Evolutionary conservation across 2,888 invertebrate genomes (phyloP).

Genomic region (Germaria angustata): DNA sequence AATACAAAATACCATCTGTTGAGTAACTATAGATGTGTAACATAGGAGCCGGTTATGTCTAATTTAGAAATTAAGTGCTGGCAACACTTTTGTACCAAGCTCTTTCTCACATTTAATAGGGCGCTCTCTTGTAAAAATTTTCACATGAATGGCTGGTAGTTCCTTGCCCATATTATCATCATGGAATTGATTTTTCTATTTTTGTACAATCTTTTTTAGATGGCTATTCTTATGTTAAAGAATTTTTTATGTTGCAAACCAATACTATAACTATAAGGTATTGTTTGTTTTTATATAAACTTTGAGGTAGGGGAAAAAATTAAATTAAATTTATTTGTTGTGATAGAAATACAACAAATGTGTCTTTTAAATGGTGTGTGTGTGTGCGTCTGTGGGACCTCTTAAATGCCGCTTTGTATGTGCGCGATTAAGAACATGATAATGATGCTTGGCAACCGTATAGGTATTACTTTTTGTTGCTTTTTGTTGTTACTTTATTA

Average conservation of each 20-base stretch:
- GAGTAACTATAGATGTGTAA: too few species aligned
- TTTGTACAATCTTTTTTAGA: conserved; percentile 56
- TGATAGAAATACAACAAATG: conserved; percentile 53
- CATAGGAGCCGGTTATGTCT: not conserved
- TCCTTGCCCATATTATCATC: conserved; percentile 58
- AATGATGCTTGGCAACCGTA: conserved; percentile 56
- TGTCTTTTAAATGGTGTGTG: not conserved
- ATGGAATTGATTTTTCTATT: conserved; percentile 70
- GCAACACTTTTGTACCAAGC: not conserved
- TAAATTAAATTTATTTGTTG: conserved; percentile 42
- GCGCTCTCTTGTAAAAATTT: conserved; percentile 10
- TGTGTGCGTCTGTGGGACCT: conserved; percentile 20
- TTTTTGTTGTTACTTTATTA: conserved; percentile 55
- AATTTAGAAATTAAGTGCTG: not conserved
- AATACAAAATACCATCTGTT: too few species aligned
- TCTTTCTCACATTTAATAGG: not conserved
- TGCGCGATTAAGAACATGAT: conserved; percentile 51
- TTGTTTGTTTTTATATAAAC: conserved; percentile 16
- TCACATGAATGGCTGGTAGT: conserved; percentile 55
- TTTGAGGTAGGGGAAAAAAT: conserved; percentile 9
- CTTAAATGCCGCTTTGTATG: conserved; percentile 52
- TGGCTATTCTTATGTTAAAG: conserved; percentile 57
- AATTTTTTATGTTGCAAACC: conserved; percentile 57
- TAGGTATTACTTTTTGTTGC: conserved; percentile 34
- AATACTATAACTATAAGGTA: conserved; percentile 18